Base-by-base conservation (phyloP, 2,888 invertebrate species). In the Drosophila silvestris region DNA sequence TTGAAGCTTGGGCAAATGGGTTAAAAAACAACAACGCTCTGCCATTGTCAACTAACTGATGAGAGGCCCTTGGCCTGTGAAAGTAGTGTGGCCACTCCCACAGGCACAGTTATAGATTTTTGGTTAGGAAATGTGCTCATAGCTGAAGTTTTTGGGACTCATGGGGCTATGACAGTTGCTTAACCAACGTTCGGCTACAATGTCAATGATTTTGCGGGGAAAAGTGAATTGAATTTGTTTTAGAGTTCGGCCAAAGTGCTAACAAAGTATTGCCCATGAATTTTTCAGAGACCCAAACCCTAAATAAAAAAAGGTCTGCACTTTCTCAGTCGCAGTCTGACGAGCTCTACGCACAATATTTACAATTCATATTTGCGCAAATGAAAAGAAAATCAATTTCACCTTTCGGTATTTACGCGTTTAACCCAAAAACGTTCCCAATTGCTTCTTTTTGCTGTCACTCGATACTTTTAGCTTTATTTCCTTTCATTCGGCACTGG, bases 361-460 rank as follows among this genome's bases (percentile, higher is more conserved):
- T 92, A 90, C 89, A 85, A 88, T 90, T 92, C 87, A 91, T 92
- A 92, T 93, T 93, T 92, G 92, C 91, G 81, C 92, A 93, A 93
- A 92, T 90, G 91, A 92, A 92, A 92, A 91, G 92, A 91, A 93
- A 93, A 92, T 92, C 92, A 93, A 92, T 93, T 93, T 93, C 93
- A 93, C 93, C 91, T 91, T 85, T 76, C 83, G 91, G 87, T 85
- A 92, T 92, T 92, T 92, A 78, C 83, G 86, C 91, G 85, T 84
- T 93, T 91, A 92, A 92, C 92, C 92, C 85, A 89, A 83, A 85
- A 82, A 80, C 62, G 58, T 60, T 70, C 60, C 70, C 74, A 79
- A 82, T 30, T 56, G 22, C 47, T 26, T 47, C 63, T 54, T 73
- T 60, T 68, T 51, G 61, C 37, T 60, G 51, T 19, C 53, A 63